Conservation (phyloP, 2,797 vertebrate genomes). For the Schizopygopsis malacanthus region DNA sequence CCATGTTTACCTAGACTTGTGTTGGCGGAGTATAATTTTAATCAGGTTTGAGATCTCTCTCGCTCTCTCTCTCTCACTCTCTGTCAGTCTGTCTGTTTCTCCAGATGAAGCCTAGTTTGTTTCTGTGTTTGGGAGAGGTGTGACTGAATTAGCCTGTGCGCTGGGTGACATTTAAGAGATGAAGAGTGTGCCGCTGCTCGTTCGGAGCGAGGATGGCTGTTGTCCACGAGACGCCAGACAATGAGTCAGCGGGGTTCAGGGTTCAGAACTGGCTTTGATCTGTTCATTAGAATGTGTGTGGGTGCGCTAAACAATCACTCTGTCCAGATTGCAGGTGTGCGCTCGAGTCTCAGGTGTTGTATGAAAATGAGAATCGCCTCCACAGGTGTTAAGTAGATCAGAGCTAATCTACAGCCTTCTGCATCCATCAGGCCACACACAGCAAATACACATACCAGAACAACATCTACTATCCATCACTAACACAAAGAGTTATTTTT, state of each 20-base stretch:
- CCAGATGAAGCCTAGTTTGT: constrained; percentile 47
- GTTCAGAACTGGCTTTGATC: constrained; percentile 45
- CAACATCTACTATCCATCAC: neutral
- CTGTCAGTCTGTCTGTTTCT: neutral
- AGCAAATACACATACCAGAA: neutral
- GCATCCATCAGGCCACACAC: constrained; percentile 39
- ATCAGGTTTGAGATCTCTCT: constrained; percentile 65
- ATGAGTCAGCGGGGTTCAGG: constrained; percentile 31
- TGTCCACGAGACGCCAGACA: constrained; percentile 15
- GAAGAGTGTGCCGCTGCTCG: constrained; percentile 24
- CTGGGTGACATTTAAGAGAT: constrained; percentile 52
- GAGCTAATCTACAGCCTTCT: constrained; percentile 40
- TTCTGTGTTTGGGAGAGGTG: constrained; percentile 54
- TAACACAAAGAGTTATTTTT: neutral
- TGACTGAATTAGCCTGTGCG: constrained; percentile 37
- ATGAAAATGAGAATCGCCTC: constrained; percentile 47
- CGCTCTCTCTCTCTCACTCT: constrained; percentile 12
- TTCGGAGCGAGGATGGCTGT: constrained; percentile 30
- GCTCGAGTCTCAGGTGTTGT: constrained; percentile 44
- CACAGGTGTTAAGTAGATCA: constrained; percentile 39
- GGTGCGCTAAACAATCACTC: constrained; percentile 28
- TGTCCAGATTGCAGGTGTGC: constrained; percentile 42
- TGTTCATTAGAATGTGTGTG: constrained; percentile 52
- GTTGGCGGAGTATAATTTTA: constrained; percentile 73
- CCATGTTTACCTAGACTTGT: constrained; percentile 66